Percentiles rank a stretch among this genome's conserved stretches.
Conservation (phyloP, 2,888 invertebrate species). For the Ommatoiulus sabulosus region DNA sequence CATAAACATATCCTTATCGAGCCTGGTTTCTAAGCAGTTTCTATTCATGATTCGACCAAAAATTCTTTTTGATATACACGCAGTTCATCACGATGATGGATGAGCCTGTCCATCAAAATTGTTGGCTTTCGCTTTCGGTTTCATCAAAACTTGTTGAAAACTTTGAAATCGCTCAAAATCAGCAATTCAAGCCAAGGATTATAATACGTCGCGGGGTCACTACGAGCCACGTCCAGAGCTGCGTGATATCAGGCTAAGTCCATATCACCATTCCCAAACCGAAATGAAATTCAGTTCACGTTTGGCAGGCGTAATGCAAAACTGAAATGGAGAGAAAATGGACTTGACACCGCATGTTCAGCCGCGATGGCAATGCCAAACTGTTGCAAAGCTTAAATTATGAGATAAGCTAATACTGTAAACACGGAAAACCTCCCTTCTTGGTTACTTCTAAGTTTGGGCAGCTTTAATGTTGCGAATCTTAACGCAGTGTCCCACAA, state of each 20-base stretch:
- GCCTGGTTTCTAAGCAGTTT: not conserved
- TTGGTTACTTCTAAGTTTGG: not conserved
- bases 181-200: slow-evolving; percentile 39
- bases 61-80: not conserved
- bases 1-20: not conserved
- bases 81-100: slow-evolving; percentile 22
- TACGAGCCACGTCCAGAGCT: not conserved
- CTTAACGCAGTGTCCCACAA: not conserved
- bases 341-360: not conserved
- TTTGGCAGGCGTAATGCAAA: not conserved
- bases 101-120: slow-evolving; percentile 9
- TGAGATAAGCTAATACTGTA: not conserved
- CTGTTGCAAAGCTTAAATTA: slow-evolving; percentile 5
- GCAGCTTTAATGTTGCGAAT: not conserved
- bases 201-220: slow-evolving; percentile 4
- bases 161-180: slow-evolving; percentile 35
- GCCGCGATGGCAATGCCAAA: not conserved
- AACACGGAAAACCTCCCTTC: slow-evolving; percentile 47
- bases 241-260: not conserved
- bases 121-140: slow-evolving; percentile 20
- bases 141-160: slow-evolving; percentile 41
- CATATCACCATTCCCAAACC: not conserved
- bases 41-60: not conserved
- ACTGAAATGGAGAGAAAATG: slow-evolving; percentile 29
- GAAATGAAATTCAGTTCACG: slow-evolving; percentile 38